Percentiles rank a stretch among this genome's conserved stretches.
These are phyloP conservation scores for Nyctibius grandis DNA, from an alignment of 2,797 vertebrate genomes.

Conservation along the genomic window DNA sequence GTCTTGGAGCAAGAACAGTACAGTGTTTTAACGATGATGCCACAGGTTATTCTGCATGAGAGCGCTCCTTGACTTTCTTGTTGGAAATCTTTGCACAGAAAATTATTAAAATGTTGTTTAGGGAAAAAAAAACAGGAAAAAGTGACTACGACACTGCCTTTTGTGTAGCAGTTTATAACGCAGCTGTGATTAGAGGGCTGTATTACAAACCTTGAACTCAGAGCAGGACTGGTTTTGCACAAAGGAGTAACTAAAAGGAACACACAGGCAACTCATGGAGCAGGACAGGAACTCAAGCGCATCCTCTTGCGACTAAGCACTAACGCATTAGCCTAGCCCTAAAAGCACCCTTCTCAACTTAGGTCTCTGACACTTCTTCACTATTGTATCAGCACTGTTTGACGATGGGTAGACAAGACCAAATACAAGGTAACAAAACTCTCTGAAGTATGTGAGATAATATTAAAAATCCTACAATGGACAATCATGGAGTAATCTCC, in stretches of 20 bases:
- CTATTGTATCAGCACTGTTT: not conserved
- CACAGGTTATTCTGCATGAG: not conserved
- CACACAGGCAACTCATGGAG: fast-evolving
- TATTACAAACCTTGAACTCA: not conserved
- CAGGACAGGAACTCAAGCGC: not conserved
- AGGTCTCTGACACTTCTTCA: not conserved
- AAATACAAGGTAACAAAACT: not conserved
- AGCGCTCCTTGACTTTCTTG: not conserved
- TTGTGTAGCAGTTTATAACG: not conserved
- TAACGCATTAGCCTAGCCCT: not conserved
- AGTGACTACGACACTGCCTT: not conserved
- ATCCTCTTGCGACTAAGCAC: not conserved
- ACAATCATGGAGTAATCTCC: not conserved
- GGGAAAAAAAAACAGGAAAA: not conserved
- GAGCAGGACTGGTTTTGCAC: not conserved
- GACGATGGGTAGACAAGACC: not conserved
- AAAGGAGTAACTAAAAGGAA: not conserved
- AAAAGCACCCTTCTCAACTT: not conserved
- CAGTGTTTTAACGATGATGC: not conserved
- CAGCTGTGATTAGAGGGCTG: not conserved
- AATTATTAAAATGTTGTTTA: not conserved
- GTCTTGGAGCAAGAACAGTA: not conserved
- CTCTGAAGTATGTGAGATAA: not conserved
- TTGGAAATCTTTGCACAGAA: not conserved
- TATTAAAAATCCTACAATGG: not conserved